Evolutionary conservation across 2,888 invertebrate species (phyloP).

Genomic region (Idaea biselata): DNA sequence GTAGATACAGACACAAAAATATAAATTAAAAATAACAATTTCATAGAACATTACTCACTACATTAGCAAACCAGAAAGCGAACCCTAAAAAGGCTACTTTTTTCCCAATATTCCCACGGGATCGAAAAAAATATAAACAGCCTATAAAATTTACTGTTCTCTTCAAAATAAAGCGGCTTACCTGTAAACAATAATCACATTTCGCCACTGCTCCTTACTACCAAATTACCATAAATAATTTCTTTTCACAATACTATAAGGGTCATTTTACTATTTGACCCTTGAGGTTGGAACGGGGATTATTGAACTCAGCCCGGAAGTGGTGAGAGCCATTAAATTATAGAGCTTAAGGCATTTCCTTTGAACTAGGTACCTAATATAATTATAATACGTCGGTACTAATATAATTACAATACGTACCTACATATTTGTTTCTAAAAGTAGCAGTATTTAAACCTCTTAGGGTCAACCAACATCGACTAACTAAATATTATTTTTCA

Average conservation of each 20-base stretch:
- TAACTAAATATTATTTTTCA: too few relatives aligned
- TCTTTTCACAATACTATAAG: slow-evolving; percentile 2
- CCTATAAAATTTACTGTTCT: too few relatives aligned
- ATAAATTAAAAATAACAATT: too few relatives aligned
- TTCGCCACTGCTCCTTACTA: neutral
- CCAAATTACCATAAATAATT: slow-evolving; percentile 10
- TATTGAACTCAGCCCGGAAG: neutral
- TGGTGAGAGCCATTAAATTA: neutral
- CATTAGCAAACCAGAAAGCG: too few relatives aligned
- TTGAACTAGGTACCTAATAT: neutral
- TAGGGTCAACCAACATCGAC: too few relatives aligned
- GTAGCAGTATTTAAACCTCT: too few relatives aligned
- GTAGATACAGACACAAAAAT: too few relatives aligned
- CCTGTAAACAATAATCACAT: neutral
- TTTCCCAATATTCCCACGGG: too few relatives aligned
- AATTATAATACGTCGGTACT: neutral
- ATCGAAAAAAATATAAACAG: too few relatives aligned
- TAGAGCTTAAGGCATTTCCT: neutral
- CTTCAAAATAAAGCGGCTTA: too few relatives aligned
- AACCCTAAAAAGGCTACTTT: too few relatives aligned
- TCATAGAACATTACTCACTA: too few relatives aligned
- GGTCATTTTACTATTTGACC: neutral
- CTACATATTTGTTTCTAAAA: neutral
- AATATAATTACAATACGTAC: neutral
- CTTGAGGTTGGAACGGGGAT: neutral